These are phyloP conservation scores for Junco hyemalis DNA, from an alignment of 2,113 vertebrate species.

Conservation along the genomic window DNA sequence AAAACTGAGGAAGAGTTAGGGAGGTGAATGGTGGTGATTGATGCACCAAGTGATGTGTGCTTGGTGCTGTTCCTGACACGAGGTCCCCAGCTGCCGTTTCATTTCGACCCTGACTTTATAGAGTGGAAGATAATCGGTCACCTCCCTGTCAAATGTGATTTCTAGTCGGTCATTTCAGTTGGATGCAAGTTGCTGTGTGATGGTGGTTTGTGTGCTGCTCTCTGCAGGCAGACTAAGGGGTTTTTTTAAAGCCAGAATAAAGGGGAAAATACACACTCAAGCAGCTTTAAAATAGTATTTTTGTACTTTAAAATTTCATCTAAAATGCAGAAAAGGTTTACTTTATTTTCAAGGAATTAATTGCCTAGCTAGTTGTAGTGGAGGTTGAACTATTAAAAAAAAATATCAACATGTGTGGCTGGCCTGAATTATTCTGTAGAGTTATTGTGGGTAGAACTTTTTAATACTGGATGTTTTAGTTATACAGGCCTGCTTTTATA, in stretches of 20 bases:
- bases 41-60: not conserved
- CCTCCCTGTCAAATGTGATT: constrained; percentile 8
- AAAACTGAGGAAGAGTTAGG: not conserved
- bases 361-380: not conserved
- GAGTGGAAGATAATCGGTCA: not conserved
- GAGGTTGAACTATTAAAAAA: not conserved
- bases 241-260: not conserved
- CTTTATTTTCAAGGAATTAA: not conserved
- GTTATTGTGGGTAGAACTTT: not conserved
- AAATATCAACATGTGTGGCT: not conserved
- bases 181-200: not conserved
- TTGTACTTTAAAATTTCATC: not conserved
- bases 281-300: not conserved
- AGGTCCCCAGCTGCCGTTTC: not conserved
- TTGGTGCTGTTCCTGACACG: not conserved
- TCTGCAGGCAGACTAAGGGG: not conserved
- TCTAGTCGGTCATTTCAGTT: not conserved
- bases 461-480: not conserved
- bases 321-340: not conserved
- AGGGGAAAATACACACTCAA: not conserved
- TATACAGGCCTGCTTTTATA: not conserved
- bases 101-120: not conserved
- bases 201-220: not conserved
- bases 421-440: not conserved
- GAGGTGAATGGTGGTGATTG: not conserved